These are phyloP conservation scores for Megaceryle maxima DNA, from an alignment of 2,113 vertebrate genomes.

Conservation along the genomic window DNA sequence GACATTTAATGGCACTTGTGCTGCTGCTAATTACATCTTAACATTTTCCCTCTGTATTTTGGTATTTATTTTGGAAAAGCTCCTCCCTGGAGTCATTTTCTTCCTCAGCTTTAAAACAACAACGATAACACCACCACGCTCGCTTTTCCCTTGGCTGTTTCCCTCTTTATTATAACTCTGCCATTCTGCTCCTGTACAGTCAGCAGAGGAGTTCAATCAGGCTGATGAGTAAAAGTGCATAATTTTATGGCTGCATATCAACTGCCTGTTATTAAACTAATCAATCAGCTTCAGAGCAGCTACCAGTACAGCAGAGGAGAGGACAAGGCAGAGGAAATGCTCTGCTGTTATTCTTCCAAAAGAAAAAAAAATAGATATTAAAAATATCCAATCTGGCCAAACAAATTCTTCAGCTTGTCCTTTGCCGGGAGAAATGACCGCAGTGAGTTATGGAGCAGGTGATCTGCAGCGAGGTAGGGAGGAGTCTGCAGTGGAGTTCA, in stretches of 20 bases:
- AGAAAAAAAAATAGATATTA: neutral
- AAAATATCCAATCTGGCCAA: neutral
- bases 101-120: slow-evolving; percentile 53
- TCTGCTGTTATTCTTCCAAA: slow-evolving; percentile 13
- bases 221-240: slow-evolving; percentile 70
- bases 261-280: slow-evolving; percentile 71
- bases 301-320: neutral
- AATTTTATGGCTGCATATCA: slow-evolving; percentile 72
- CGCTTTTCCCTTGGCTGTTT: slow-evolving; percentile 53
- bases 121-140: slow-evolving; percentile 3
- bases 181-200: slow-evolving; percentile 52
- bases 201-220: slow-evolving; percentile 71
- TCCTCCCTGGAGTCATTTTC: slow-evolving; percentile 61
- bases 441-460: neutral
- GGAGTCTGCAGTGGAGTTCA: neutral
- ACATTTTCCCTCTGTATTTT: slow-evolving; percentile 58
- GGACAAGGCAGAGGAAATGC: slow-evolving; percentile 42
- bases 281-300: slow-evolving; percentile 66
- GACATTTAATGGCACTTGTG: slow-evolving; percentile 16
- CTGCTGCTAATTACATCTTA: slow-evolving; percentile 52
- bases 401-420: neutral
- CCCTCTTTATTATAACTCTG: slow-evolving; percentile 55
- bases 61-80: slow-evolving; percentile 64
- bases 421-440: neutral
- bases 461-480: neutral